phyloP scores from a whole-genome alignment of 2,888 invertebrate species.

The Minunthozetes semirufus region DNA sequence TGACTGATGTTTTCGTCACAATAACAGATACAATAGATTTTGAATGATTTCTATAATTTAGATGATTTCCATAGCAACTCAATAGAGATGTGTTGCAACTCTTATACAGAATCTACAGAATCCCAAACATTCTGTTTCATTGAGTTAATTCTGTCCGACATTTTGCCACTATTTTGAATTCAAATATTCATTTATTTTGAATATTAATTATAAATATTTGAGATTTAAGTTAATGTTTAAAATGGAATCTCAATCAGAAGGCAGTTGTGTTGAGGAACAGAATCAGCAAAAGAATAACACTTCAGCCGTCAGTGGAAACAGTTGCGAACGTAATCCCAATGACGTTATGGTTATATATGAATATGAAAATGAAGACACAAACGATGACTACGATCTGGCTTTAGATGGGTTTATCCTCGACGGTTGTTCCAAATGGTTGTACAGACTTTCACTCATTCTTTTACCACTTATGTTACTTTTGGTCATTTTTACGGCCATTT shows the following conservation, averaged over 20 bases:
- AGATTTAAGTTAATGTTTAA: not conserved
- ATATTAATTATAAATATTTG: not conserved
- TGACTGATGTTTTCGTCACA: no score
- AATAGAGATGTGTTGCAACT: not conserved
- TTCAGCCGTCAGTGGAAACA: not conserved
- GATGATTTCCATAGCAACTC: no score
- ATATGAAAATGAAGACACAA: not conserved
- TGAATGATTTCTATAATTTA: no score
- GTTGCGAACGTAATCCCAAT: not conserved
- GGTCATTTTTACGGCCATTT: not conserved
- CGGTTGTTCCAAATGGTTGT: conserved; percentile 6
- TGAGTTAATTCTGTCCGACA: no score
- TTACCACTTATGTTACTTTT: not conserved
- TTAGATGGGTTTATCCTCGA: not conserved
- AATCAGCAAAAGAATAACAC: not conserved
- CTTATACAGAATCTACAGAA: not conserved
- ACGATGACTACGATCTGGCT: conserved; percentile 9
- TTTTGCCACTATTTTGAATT: not conserved
- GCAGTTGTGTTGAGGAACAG: not conserved
- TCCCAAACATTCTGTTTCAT: not conserved
- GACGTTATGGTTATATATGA: conserved; percentile 15
- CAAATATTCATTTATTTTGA: not conserved
- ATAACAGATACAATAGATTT: no score
- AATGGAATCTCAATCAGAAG: not conserved
- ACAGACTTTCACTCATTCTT: not conserved